Evolutionary conservation across 2,888 invertebrate species (phyloP).

Genomic region (Belgica antarctica): DNA sequence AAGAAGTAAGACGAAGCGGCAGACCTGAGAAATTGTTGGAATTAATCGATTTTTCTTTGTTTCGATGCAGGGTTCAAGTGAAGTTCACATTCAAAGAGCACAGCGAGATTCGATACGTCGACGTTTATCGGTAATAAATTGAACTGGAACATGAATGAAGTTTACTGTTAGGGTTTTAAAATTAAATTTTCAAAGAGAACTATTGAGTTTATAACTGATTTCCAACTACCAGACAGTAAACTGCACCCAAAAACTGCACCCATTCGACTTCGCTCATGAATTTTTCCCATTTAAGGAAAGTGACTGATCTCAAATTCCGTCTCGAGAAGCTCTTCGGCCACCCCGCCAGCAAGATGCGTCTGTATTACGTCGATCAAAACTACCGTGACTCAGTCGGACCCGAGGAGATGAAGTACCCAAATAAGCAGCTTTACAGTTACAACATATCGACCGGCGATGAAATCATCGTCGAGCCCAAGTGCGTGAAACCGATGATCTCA

Average conservation of each 20-base stretch:
- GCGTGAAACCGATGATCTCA: too few relatives aligned
- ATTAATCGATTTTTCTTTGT: not conserved
- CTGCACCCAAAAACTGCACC: too few relatives aligned
- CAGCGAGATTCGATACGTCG: conserved; percentile 71
- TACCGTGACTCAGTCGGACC: conserved; percentile 71
- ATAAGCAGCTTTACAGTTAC: conserved; percentile 86
- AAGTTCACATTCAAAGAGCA: conserved; percentile 76
- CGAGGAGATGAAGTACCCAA: conserved; percentile 85
- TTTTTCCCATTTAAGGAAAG: conserved; percentile 60
- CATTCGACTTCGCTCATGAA: conserved; percentile 49
- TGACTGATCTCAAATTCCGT: conserved; percentile 76
- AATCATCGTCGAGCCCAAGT: conserved; percentile 76
- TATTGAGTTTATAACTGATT: too few relatives aligned
- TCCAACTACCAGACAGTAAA: not conserved
- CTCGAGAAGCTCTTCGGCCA: conserved; percentile 78
- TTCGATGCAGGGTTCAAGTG: conserved; percentile 66
- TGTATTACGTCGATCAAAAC: conserved; percentile 86
- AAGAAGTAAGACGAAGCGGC: conserved; percentile 58
- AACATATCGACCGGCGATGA: conserved; percentile 87
- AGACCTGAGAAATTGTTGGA: not conserved
- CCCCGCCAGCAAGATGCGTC: conserved; percentile 78
- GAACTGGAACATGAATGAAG: too few relatives aligned
- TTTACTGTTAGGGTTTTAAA: too few relatives aligned
- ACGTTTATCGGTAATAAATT: conserved; percentile 69
- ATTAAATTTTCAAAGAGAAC: too few relatives aligned